Evolutionary conservation across 2,113 vertebrate genomes (phyloP), one percentile per base, ranked within the genome.

Genomic region (Vidua macroura): DNA sequence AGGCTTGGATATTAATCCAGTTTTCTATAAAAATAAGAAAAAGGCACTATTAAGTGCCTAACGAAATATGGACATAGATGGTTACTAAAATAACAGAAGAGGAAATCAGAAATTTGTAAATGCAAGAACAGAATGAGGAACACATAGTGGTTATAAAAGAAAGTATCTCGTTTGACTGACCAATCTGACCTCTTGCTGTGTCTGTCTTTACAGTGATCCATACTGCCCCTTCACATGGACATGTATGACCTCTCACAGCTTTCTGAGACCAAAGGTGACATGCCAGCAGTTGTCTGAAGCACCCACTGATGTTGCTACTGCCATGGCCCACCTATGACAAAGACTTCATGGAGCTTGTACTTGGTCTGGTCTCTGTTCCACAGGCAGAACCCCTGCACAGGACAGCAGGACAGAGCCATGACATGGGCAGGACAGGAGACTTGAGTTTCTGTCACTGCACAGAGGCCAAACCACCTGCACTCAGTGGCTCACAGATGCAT

Each of bases 391-490:
- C 31, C 25, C 24, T 48, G 66, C 30, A 44, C 9, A 37, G 10
- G 23, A 22, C 28, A 64, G 46, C 21, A 58, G 30, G 16, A 69
- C 17, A 66, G 8, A 69, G 5, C 25, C 6, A 1, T 52, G 27
- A 21, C 0, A 0, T 27, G 31, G 67, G 30, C 23, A 76, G 52
- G 35, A 30, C 10, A 20, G 53, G 30, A 83, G 23, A 63, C 20
- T 17, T 68, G 52, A 10, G 3, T 30, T 56, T 48, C 52, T 82
- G 62, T 33, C 78, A 17, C 25, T 33, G 48, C 49, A 30, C 23
- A 56, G 58, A 60, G 19, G 19, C 15, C 56, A 75, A 59, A 72
- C 3, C 19, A 67, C 30, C 24, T 2, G 2, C 20, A 15, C 20
- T n/a, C 43, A 13, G 27, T 33, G 49, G 25, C 16, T 68, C 33